Conservation (phyloP, 2,888 invertebrate species). For the Microctonus hyperodae region DNA sequence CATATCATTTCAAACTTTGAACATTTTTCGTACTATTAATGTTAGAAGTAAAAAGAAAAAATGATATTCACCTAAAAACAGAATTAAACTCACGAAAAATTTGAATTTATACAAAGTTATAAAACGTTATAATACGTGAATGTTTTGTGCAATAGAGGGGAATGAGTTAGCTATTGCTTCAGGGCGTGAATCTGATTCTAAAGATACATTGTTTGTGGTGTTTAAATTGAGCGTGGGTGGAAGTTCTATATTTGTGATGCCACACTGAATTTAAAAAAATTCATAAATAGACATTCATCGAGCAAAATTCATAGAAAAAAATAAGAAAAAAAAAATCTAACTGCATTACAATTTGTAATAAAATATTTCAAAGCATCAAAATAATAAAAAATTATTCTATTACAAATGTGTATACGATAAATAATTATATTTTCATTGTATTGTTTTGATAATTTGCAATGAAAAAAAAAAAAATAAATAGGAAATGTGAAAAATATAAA, state of each 20-base stretch:
- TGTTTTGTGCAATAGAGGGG: conserved; percentile 9
- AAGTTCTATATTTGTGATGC: conserved; percentile 40
- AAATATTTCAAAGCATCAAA: neutral
- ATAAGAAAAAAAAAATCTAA: neutral
- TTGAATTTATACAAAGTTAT: conserved; percentile 19
- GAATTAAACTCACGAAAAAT: conserved; percentile 6
- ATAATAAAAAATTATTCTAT: too few species aligned
- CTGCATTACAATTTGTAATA: neutral
- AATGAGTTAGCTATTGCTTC: conserved; percentile 30
- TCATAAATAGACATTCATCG: neutral
- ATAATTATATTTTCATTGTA: neutral
- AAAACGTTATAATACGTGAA: conserved; percentile 30
- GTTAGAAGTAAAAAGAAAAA: neutral
- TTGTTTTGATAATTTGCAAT: conserved; percentile 26
- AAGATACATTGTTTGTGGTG: conserved; percentile 32
- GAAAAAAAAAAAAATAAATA: neutral
- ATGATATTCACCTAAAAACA: too few species aligned
- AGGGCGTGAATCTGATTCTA: conserved; percentile 33
- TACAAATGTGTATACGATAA: too few species aligned
- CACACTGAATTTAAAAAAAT: conserved; percentile 5
- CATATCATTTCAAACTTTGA: neutral
- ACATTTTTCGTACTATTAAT: neutral
- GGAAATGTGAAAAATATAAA: neutral
- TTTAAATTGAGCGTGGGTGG: conserved; percentile 41
- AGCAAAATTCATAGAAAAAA: neutral